These are phyloP conservation scores for Tenebrio molitor DNA, from an alignment of 1,140 invertebrate species.

Conservation along the genomic window DNA sequence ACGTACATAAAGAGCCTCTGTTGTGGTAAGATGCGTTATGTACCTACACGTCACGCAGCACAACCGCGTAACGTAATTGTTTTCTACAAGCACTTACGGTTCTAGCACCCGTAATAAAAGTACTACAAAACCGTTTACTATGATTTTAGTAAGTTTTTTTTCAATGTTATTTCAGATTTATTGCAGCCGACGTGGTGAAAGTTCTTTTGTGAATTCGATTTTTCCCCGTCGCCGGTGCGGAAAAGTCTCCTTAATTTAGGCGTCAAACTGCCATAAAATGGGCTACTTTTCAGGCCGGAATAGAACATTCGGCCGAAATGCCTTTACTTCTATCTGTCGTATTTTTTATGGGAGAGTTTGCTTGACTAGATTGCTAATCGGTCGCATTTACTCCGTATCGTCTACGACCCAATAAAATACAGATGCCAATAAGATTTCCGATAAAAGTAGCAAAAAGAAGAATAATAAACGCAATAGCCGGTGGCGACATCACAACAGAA, in stretches of 20 bases:
- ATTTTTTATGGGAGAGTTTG: slow-evolving; percentile 30
- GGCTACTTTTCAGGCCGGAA: slow-evolving; percentile 21
- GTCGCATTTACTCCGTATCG: slow-evolving; percentile 27
- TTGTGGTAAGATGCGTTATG: no score
- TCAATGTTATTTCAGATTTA: slow-evolving; percentile 19
- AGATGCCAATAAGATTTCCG: slow-evolving; percentile 33
- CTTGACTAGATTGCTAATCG: slow-evolving; percentile 36
- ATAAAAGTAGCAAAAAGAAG: slow-evolving; percentile 35
- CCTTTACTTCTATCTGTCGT: slow-evolving; percentile 32
- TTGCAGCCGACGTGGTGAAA: slow-evolving; percentile 9
- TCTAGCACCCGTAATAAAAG: no score
- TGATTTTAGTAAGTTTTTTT: no score
- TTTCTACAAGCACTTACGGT: background rate
- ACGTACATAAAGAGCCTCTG: no score
- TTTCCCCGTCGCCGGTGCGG: slow-evolving; percentile 11
- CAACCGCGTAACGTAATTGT: background rate
- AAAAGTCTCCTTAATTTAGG: slow-evolving; percentile 39
- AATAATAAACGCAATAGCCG: slow-evolving; percentile 37
- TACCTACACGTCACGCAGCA: no score
- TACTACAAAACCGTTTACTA: no score
- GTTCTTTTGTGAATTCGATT: slow-evolving; percentile 1
- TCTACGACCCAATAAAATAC: slow-evolving; percentile 39
- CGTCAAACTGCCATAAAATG: slow-evolving; percentile 36
- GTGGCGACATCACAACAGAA: slow-evolving; percentile 26
- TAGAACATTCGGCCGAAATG: slow-evolving; percentile 30